Evolutionary conservation across 2,113 vertebrate genomes (phyloP).

Genomic region (Loxodonta africana): DNA sequence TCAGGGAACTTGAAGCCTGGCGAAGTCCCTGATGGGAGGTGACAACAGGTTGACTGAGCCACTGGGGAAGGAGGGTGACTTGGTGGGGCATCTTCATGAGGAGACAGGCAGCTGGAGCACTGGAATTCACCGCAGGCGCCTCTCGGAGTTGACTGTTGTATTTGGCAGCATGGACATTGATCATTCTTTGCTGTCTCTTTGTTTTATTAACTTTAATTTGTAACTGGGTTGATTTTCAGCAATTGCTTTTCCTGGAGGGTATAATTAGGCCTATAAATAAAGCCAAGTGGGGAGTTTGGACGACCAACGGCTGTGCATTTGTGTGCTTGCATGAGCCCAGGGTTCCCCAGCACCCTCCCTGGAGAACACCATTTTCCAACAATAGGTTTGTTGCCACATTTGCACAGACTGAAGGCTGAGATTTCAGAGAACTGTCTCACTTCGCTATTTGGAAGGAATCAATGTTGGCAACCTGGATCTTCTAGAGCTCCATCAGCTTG

Average conservation of each 20-base stretch:
- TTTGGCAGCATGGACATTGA: background rate
- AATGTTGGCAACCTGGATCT: background rate
- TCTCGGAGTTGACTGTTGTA: fast-evolving
- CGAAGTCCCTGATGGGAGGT: background rate
- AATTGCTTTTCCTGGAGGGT: constrained; percentile 57
- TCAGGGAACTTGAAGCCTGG: background rate
- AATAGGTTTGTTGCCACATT: background rate
- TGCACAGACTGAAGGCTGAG: background rate
- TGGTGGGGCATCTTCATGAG: background rate
- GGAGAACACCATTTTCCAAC: background rate
- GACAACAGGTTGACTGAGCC: background rate
- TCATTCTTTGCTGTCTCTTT: background rate
- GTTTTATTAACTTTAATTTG: constrained; percentile 69
- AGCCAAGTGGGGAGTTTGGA: constrained; percentile 1
- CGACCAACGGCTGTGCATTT: background rate
- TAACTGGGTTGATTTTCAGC: constrained; percentile 32
- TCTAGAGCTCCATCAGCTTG: background rate
- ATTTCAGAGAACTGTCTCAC: background rate
- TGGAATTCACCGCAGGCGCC: fast-evolving
- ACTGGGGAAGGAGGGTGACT: fast-evolving
- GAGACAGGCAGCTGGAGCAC: background rate
- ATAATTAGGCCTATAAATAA: constrained; percentile 66
- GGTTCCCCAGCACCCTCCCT: background rate
- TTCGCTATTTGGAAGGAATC: background rate
- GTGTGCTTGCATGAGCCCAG: background rate